These are phyloP conservation scores for Notoglanidium macrostoma DNA, from an alignment of 2,797 vertebrate genomes.

Conservation along the genomic window DNA sequence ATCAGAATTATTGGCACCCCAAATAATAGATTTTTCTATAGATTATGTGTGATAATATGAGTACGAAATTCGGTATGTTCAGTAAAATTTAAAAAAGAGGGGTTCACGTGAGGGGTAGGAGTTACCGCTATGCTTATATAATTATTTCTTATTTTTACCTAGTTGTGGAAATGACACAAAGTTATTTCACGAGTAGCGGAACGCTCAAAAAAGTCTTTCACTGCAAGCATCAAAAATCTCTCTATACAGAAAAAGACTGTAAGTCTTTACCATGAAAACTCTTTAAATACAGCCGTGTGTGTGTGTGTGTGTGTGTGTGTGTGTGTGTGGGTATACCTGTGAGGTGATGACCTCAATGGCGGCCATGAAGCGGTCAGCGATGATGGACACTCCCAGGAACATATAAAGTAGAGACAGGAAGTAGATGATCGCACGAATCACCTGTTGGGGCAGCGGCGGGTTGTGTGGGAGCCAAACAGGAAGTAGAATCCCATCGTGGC, in stretches of 20 bases:
- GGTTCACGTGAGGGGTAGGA: neutral
- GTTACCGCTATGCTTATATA: neutral
- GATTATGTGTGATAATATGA: neutral
- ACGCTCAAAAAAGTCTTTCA: too few relatives aligned
- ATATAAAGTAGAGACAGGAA: slow-evolving; percentile 91
- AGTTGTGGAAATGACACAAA: neutral
- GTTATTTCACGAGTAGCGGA: neutral
- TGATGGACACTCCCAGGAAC: slow-evolving; percentile 93
- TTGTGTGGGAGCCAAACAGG: slow-evolving; percentile 86
- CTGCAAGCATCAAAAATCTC: too few relatives aligned
- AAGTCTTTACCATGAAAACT: neutral
- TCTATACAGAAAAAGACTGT: neutral
- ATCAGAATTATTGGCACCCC: neutral
- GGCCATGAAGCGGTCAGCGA: slow-evolving; percentile 96
- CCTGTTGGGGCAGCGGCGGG: slow-evolving; percentile 83
- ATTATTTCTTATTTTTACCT: neutral
- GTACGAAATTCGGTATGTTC: neutral
- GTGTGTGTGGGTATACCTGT: slow-evolving; percentile 76
- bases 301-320: neutral
- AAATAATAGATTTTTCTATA: neutral
- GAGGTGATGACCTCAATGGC: slow-evolving; percentile 98
- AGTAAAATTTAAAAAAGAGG: too few relatives aligned
- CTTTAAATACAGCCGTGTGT: neutral
- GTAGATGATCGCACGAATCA: slow-evolving; percentile 86
- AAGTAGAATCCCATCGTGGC: slow-evolving; percentile 83